Evolutionary conservation across 2,888 invertebrate species (phyloP).

Genomic region (Scaptomyza flava): DNA sequence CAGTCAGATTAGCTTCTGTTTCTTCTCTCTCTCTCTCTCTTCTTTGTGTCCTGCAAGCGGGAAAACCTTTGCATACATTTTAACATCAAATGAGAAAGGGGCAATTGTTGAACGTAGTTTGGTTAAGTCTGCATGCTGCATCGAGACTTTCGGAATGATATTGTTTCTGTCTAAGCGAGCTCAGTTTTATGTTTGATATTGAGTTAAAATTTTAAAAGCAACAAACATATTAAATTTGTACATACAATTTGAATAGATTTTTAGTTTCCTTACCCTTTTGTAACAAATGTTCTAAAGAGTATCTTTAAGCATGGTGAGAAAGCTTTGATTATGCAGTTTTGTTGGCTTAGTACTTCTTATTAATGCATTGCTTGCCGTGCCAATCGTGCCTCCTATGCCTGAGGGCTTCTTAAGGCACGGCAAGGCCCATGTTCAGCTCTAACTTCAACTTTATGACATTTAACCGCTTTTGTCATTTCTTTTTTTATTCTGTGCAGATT

Average conservation of each 20-base stretch:
- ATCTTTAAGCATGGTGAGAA: no score
- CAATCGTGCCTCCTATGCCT: no score
- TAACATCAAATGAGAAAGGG: background rate
- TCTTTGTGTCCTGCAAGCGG: background rate
- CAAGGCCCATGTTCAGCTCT: no score
- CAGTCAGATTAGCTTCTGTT: conserved; percentile 10
- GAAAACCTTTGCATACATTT: background rate
- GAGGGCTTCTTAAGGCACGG: no score
- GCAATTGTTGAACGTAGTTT: background rate
- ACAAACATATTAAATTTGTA: no score
- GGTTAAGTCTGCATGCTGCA: background rate
- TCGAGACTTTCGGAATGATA: background rate
- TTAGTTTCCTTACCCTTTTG: no score
- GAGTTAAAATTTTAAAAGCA: no score
- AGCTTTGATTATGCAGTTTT: no score
- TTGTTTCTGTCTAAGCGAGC: background rate
- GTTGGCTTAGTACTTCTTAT: no score
- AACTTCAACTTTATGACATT: background rate
- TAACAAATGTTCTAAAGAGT: no score
- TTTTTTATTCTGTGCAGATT: conserved; percentile 3
- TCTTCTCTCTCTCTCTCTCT: background rate
- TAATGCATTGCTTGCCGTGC: no score
- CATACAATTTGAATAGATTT: no score
- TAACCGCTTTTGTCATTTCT: conserved; percentile 14
- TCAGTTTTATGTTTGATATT: background rate